Evolutionary conservation across 2,113 vertebrate species (phyloP), one percentile per base, ranked within the genome.

Genomic region (Lepus timidus): DNA sequence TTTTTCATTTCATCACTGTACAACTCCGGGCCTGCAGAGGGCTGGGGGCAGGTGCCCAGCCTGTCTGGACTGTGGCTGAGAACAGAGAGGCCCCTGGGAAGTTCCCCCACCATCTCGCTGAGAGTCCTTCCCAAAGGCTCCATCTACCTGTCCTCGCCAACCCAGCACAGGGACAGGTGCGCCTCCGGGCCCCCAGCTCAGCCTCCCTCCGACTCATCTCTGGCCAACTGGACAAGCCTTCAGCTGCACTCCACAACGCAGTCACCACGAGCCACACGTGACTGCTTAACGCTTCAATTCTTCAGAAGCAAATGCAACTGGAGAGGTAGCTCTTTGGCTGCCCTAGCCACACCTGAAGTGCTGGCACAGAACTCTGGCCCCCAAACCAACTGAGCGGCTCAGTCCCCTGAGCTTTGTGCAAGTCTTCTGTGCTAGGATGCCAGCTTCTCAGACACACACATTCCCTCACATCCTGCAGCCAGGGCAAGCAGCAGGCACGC

Each of bases 211-310:
- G 16, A 1, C 22, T 25, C 62, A 36, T 19, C 65, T 70, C 62
- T 76, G 19, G 33, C 10, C 65, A 44, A 4, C 14, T 13, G 19
- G 17, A 31, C 25, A 17, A 13, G 39, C 9, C 82, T 68, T n/a
- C 19, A 27, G 70, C 0, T 49, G n/a, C 14, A 14, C 33, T 22
- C 71, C 10, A 64, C n/a, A 22, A 39, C 10, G 2, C 13, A 44
- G 73, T 9, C n/a, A 2, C n/a, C 58, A 6, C 29, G 9, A 31
- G 49, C 29, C 55, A 44, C 4, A 19, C 0, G 39, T 9, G 65
- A 25, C 22, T 39, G 55, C 2, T 4, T 10, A 13, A 25, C 67
- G 33, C 33, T 71, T 22, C n/a, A 14, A n/a, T 49, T 44, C 65
- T 39, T 10, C 36, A 58, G 62, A 62, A 58, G 29, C 12, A 55